A percentile compares a stretch with the other conserved stretches of the same genome.
These are phyloP conservation scores for Vanacampus margaritifer DNA, from an alignment of 2,113 vertebrate species.

Conservation along the genomic window DNA sequence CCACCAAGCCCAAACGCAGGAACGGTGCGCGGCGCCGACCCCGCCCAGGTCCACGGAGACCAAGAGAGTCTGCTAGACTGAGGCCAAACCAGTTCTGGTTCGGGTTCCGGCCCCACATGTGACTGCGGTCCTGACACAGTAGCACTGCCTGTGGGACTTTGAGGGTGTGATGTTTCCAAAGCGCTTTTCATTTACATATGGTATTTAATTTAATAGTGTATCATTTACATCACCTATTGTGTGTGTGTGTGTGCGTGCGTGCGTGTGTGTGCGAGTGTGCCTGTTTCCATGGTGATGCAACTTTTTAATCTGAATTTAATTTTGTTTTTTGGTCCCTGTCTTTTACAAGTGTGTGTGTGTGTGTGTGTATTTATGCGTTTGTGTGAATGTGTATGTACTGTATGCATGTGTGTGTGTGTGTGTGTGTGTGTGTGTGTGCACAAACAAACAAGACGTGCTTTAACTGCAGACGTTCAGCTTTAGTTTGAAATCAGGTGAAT, in stretches of 20 bases:
- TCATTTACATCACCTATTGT: background rate
- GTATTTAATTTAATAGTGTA: background rate
- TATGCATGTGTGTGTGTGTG: background rate
- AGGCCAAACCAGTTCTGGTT: background rate
- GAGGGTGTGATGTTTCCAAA: background rate
- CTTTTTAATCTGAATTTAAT: too few relatives aligned
- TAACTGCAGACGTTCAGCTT: too few relatives aligned
- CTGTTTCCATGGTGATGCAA: background rate
- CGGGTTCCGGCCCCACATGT: background rate
- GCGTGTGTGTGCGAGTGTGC: background rate
- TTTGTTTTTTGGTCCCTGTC: background rate
- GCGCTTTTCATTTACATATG: background rate
- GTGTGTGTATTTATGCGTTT: background rate
- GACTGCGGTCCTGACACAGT: background rate
- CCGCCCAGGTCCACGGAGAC: constrained; percentile 2
- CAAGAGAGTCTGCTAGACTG: background rate
- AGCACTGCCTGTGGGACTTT: background rate
- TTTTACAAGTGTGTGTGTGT: background rate
- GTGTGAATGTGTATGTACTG: background rate
- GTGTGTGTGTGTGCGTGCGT: background rate
- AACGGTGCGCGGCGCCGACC: background rate
- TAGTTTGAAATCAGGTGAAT: too few relatives aligned
- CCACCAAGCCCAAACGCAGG: background rate
- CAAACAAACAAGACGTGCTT: too few relatives aligned
- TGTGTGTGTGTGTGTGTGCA: too few relatives aligned